A percentile compares a stretch with the other conserved stretches of the same genome.
phyloP scores from a whole-genome alignment of 2,113 vertebrate species.

The Xiphophorus maculatus region DNA sequence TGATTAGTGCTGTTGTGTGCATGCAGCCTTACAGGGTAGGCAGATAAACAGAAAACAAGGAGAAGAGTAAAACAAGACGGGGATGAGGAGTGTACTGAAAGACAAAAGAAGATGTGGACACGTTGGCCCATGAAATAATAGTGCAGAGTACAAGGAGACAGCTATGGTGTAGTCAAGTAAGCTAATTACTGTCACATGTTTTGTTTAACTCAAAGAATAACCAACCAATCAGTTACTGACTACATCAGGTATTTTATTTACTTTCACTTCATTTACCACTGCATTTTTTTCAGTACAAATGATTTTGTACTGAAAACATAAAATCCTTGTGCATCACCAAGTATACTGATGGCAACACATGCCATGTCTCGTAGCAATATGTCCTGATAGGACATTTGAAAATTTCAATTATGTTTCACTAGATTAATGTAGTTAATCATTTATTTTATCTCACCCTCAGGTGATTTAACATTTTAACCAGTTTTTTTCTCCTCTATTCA shows the following conservation, averaged over 20 bases:
- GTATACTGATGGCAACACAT: neutral
- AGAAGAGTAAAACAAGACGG: constrained; percentile 21
- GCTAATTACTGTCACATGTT: neutral
- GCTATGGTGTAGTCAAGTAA: neutral
- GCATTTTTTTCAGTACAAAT: neutral
- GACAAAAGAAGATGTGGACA: constrained; percentile 23
- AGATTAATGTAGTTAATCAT: constrained; percentile 39
- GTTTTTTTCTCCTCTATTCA: constrained; percentile 12
- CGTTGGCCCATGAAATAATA: constrained; percentile 34
- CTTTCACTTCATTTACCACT: neutral
- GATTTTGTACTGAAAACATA: neutral
- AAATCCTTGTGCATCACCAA: neutral
- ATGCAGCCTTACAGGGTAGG: constrained; percentile 66
- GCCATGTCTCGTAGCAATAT: constrained; percentile 13
- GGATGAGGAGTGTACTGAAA: constrained; percentile 64
- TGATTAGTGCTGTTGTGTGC: constrained; percentile 73
- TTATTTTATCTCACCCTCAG: constrained; percentile 28
- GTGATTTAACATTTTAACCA: constrained; percentile 45
- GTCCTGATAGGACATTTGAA: constrained; percentile 19
- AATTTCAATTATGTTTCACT: constrained; percentile 49
- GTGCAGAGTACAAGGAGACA: neutral
- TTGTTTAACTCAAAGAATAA: too few species aligned
- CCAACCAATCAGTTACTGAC: neutral
- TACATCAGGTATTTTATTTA: neutral
- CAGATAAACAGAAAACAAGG: constrained; percentile 53